A percentile compares a stretch with the other conserved stretches of the same genome.
phyloP scores from a whole-genome alignment of 2,888 invertebrate species.

The Agriopis aurantiaria region DNA sequence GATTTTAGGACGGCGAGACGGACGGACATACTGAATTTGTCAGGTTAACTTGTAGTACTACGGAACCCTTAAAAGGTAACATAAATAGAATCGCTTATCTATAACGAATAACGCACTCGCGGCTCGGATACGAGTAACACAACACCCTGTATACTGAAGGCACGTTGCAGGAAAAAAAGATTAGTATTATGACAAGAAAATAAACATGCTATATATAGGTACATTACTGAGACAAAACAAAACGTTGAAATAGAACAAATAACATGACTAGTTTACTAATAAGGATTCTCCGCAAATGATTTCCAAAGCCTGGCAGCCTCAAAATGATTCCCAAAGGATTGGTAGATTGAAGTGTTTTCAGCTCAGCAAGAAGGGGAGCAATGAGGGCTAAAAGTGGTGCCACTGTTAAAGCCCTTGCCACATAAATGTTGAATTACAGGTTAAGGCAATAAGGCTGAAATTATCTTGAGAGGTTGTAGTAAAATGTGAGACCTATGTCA shows the following conservation, averaged over 20 bases:
- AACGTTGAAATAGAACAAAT: background rate
- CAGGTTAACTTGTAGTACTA: too few relatives aligned
- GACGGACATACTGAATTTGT: too few relatives aligned
- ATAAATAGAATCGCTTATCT: too few relatives aligned
- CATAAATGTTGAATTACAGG: background rate
- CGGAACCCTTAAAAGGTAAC: too few relatives aligned
- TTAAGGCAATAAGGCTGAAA: conserved; percentile 11
- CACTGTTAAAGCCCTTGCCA: background rate
- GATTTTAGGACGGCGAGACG: too few relatives aligned
- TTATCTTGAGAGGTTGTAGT: conserved; percentile 17
- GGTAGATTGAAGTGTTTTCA: conserved; percentile 26
- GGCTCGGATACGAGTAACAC: too few relatives aligned
- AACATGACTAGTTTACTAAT: conserved; percentile 8
- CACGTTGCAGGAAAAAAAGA: too few relatives aligned
- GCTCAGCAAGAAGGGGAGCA: conserved; percentile 24
- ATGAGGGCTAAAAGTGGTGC: conserved; percentile 9
- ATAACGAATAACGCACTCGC: too few relatives aligned
- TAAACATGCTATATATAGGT: too few relatives aligned
- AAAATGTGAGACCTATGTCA: conserved; percentile 46
- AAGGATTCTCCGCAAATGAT: background rate
- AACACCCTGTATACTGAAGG: too few relatives aligned
- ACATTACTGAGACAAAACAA: too few relatives aligned
- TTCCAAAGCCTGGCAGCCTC: background rate
- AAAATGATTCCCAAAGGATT: conserved; percentile 13
- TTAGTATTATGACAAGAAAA: too few relatives aligned